These are phyloP conservation scores for Bactericera cockerelli DNA, from an alignment of 1,140 invertebrate species.

Conservation along the genomic window DNA sequence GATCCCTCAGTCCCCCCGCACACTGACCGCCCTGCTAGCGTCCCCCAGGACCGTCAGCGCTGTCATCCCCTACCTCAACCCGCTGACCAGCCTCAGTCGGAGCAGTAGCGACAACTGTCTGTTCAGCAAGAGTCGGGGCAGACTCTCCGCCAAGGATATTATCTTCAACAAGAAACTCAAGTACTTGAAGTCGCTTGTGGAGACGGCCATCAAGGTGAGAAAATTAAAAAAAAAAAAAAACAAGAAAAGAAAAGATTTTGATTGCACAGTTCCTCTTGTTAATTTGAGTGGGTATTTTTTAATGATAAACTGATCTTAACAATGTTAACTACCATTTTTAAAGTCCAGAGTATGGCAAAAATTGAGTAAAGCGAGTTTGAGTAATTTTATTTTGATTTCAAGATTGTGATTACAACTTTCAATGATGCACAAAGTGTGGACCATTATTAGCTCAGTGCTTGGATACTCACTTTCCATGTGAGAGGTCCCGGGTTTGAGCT, in stretches of 20 bases:
- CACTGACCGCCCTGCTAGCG: neutral
- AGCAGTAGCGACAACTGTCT: constrained; percentile 4
- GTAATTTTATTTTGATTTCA: too few species aligned
- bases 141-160: neutral
- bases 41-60: neutral
- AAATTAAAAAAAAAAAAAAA: too few species aligned
- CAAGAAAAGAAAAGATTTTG: neutral
- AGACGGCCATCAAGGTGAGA: neutral
- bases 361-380: too few species aligned
- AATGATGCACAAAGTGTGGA: too few species aligned
- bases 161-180: constrained; percentile 3
- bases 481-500: too few species aligned
- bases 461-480: too few species aligned
- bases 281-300: too few species aligned
- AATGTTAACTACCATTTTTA: too few species aligned
- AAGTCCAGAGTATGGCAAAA: too few species aligned
- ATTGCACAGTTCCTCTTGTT: neutral
- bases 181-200: neutral
- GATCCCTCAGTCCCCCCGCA: constrained; percentile 1
- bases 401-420: too few species aligned
- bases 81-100: neutral
- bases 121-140: neutral
- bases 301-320: too few species aligned
- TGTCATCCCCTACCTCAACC: neutral
- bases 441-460: too few species aligned